Conservation (phyloP, 1,140 invertebrate species). For the Diorhabda sublineata region DNA sequence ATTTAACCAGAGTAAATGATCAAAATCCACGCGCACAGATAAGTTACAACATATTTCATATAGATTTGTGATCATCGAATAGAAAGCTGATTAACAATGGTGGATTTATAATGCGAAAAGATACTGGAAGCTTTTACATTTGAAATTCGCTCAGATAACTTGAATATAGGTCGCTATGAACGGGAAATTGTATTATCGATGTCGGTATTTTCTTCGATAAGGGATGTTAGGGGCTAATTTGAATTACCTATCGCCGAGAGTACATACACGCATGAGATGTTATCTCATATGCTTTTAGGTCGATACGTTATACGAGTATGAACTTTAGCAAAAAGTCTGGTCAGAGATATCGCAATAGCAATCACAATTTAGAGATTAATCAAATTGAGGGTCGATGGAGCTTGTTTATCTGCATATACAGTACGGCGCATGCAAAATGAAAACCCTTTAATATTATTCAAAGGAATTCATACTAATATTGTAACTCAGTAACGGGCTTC, state of each 20-base stretch:
- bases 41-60: neutral
- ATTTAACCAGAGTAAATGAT: no score
- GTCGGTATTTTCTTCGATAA: slow-evolving; percentile 20
- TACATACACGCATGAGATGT: slow-evolving; percentile 12
- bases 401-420: neutral
- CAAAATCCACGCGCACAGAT: neutral
- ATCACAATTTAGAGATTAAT: neutral
- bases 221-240: slow-evolving; percentile 18
- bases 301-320: slow-evolving; percentile 4
- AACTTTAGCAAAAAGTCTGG: neutral
- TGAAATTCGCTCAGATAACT: slow-evolving; percentile 17
- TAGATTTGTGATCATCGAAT: neutral
- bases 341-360: neutral
- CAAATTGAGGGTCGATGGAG: neutral
- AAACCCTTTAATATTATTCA: no score
- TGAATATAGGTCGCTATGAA: slow-evolving; percentile 11
- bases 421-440: no score
- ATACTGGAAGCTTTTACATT: slow-evolving; percentile 5
- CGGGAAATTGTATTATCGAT: slow-evolving; percentile 21
- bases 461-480: no score
- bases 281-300: slow-evolving; percentile 15
- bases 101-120: slow-evolving; percentile 8
- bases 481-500: no score
- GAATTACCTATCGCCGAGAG: slow-evolving; percentile 16
- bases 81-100: slow-evolving; percentile 5